Percentiles rank a stretch among this genome's conserved stretches.
Conservation (phyloP, 2,888 invertebrate genomes). For the Orchesella flavescens region DNA sequence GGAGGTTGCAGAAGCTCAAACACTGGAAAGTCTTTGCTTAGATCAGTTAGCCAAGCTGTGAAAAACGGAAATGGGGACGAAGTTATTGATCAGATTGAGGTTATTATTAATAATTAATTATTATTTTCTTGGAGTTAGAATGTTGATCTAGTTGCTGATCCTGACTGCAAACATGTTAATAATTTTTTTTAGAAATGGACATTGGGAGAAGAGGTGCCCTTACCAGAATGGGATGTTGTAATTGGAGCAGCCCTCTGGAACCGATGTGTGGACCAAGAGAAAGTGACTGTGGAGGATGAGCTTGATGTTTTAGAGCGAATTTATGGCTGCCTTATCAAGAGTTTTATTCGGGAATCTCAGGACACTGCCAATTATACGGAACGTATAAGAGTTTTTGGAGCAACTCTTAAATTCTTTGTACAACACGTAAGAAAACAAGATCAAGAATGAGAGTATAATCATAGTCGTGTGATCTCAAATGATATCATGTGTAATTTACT, state of each 20-base stretch:
- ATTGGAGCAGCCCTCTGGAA: conserved; percentile 50
- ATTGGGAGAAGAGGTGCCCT: conserved; percentile 8
- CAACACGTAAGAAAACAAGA: neutral
- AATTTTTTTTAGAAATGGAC: conserved; percentile 53
- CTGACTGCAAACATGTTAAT: no score
- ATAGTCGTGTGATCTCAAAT: neutral
- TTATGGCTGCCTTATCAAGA: conserved; percentile 10
- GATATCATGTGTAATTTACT: neutral
- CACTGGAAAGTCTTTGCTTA: conserved; percentile 9
- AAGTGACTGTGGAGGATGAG: conserved; percentile 3
- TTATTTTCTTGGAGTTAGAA: no score
- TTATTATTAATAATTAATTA: no score
- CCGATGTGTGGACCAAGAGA: conserved; percentile 32
- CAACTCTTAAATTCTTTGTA: conserved; percentile 48
- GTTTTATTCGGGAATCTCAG: conserved; percentile 29
- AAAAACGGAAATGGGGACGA: conserved; percentile 8
- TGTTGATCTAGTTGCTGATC: no score
- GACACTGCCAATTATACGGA: conserved; percentile 35
- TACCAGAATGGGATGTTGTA: conserved; percentile 38
- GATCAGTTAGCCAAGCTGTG: conserved; percentile 7
- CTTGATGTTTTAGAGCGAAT: neutral
- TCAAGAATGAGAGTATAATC: neutral
- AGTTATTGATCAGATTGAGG: conserved; percentile 19
- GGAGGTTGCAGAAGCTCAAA: neutral
- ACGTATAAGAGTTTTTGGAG: conserved; percentile 41